phyloP scores from a whole-genome alignment of 2,888 invertebrate genomes.

The Leptura quadrifasciata region DNA sequence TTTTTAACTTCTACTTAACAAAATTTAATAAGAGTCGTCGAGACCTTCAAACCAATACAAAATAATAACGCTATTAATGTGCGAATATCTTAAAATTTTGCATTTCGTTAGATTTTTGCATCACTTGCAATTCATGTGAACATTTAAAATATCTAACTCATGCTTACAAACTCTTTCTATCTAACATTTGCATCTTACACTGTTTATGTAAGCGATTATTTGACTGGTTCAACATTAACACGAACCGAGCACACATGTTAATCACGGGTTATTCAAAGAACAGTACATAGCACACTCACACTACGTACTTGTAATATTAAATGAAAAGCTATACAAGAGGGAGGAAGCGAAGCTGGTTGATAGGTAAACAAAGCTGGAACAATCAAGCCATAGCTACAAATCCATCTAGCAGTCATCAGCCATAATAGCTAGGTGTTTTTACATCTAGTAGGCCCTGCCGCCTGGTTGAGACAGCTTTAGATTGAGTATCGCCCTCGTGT shows the following conservation, averaged over 20 bases:
- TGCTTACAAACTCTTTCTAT: too few species aligned
- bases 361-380: constrained; percentile 71
- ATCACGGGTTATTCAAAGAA: constrained; percentile 28
- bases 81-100: too few species aligned
- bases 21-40: too few species aligned
- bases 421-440: constrained; percentile 72
- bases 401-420: constrained; percentile 70
- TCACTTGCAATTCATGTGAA: too few species aligned
- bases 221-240: constrained; percentile 16
- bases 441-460: constrained; percentile 58
- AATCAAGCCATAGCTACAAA: constrained; percentile 70
- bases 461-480: constrained; percentile 71
- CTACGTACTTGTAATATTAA: constrained; percentile 4
- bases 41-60: too few species aligned
- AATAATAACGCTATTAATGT: too few species aligned
- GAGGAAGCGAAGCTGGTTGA: constrained; percentile 58
- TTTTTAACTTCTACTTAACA: too few species aligned
- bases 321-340: constrained; percentile 5
- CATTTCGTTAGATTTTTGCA: too few species aligned
- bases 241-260: constrained; percentile 39
- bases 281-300: background rate
- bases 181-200: background rate
- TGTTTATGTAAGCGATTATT: background rate
- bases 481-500: constrained; percentile 67
- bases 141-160: too few species aligned